phyloP scores from a whole-genome alignment of 2,113 vertebrate genomes.

The Ctenodactylus gundi region DNA sequence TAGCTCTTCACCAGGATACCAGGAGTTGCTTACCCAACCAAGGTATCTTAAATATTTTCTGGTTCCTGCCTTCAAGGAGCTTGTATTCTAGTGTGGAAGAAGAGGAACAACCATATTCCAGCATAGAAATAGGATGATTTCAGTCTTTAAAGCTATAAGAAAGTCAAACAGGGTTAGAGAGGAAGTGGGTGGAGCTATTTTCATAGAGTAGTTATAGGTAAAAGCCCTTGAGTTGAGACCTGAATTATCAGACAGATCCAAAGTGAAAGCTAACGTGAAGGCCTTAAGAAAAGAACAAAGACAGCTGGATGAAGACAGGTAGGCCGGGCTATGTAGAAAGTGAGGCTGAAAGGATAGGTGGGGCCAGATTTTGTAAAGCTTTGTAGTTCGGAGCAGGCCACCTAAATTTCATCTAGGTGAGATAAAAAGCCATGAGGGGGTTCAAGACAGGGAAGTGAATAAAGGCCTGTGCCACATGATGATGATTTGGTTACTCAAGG shows the following conservation, averaged over 20 bases:
- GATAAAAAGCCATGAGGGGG: background rate
- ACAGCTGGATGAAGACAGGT: fast-evolving
- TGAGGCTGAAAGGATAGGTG: background rate
- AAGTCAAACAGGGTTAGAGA: background rate
- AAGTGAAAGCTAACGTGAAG: background rate
- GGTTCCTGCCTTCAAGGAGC: background rate
- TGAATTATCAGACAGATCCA: background rate
- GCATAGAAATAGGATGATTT: background rate
- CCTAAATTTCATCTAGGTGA: background rate
- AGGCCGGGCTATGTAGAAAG: background rate
- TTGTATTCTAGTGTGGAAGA: background rate
- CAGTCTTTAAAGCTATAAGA: background rate
- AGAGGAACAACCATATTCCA: background rate
- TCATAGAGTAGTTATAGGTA: fast-evolving
- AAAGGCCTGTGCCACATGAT: background rate
- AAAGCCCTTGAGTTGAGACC: background rate
- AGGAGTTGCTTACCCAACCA: background rate
- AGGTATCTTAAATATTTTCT: background rate
- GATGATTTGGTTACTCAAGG: background rate
- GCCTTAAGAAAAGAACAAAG: background rate
- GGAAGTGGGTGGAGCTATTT: background rate
- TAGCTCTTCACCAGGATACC: background rate
- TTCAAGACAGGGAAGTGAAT: background rate
- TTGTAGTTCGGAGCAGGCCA: background rate
- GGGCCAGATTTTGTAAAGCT: too few relatives aligned